phyloP scores from a whole-genome alignment of 2,888 invertebrate species.

The Reticulitermes lucifugus region DNA sequence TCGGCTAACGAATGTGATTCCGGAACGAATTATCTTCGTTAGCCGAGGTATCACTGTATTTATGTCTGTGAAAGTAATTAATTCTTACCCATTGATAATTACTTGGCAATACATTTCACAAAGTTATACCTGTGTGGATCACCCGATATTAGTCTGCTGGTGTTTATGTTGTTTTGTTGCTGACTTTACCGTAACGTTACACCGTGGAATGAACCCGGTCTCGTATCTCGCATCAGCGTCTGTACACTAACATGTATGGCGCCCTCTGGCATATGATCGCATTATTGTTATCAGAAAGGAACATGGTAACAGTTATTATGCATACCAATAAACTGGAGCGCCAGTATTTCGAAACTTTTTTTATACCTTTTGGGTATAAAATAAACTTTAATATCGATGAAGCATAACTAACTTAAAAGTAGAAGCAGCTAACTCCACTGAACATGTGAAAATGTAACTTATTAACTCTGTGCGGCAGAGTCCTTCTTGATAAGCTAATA shows the following conservation, averaged over 20 bases:
- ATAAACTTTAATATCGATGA: neutral
- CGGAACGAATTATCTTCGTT: too few species aligned
- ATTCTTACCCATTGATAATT: too few species aligned
- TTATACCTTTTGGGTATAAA: conserved; percentile 35
- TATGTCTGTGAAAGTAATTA: too few species aligned
- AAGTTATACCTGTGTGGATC: too few species aligned
- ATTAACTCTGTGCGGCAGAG: too few species aligned
- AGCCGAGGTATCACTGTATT: too few species aligned
- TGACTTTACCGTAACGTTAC: neutral
- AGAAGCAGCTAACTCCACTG: neutral
- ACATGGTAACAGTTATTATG: conserved; percentile 40
- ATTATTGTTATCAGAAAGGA: conserved; percentile 41
- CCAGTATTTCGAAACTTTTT: conserved; percentile 1
- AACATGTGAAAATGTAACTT: neutral
- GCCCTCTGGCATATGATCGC: conserved; percentile 36
- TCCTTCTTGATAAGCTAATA: too few species aligned
- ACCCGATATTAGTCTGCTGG: too few species aligned
- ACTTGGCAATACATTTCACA: too few species aligned
- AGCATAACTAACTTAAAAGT: neutral
- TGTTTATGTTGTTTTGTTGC: neutral
- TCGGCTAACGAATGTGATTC: too few species aligned
- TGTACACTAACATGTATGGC: conserved; percentile 17
- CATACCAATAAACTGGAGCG: conserved; percentile 32
- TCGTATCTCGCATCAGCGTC: conserved; percentile 10
- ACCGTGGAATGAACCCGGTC: neutral